Evolutionary conservation across 35 echinoderm and acorn worm genomes (phyloP).

Genomic region (Ptychodera flava): DNA sequence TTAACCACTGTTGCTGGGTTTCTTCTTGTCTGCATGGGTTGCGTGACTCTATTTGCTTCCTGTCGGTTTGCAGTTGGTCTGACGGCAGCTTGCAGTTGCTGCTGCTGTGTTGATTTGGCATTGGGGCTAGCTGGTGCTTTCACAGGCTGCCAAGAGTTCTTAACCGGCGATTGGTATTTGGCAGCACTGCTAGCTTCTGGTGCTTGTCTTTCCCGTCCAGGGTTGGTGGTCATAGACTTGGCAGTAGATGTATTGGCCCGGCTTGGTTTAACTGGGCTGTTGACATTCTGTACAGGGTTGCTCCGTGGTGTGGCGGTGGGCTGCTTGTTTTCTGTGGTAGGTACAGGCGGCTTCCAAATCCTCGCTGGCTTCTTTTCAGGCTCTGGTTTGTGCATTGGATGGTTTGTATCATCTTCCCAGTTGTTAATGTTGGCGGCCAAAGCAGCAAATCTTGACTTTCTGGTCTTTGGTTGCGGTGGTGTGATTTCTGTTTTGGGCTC

Average conservation of each 20-base stretch:
- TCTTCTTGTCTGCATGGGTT: too few species aligned
- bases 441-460: constrained; percentile 78
- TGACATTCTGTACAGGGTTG: not conserved
- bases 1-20: too few species aligned
- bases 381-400: constrained; percentile 39
- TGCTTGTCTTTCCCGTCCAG: not conserved
- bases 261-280: not conserved
- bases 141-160: not conserved
- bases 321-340: constrained; percentile 5
- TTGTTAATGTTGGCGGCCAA: constrained; percentile 82
- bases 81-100: too few species aligned
- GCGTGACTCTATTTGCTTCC: too few species aligned
- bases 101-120: not conserved
- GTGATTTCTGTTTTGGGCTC: not conserved
- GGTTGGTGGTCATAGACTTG: not conserved
- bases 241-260: not conserved
- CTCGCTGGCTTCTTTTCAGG: constrained; percentile 28
- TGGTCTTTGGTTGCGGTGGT: constrained; percentile 25
- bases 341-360: constrained; percentile 49
- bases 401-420: constrained; percentile 90
- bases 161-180: not conserved
- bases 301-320: constrained; percentile 2
- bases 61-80: too few species aligned
- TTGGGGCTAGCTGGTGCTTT: not conserved
- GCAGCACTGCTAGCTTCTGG: not conserved